Evolutionary conservation across 2,888 invertebrate genomes (phyloP).

Genomic region (Therioaphis trifolii): DNA sequence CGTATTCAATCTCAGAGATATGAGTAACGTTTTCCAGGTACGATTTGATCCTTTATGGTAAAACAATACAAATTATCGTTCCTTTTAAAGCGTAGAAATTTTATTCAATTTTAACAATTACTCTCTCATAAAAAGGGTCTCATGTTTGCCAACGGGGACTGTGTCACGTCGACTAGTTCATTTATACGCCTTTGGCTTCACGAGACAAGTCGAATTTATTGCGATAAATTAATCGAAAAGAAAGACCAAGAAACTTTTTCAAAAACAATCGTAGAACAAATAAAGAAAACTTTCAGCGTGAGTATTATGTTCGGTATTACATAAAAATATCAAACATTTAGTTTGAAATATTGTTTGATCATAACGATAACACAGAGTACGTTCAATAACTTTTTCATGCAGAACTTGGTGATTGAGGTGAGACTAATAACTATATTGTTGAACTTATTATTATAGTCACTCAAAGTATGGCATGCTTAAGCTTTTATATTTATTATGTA

Average conservation of each 20-base stretch:
- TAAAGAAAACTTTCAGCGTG: constrained; percentile 76
- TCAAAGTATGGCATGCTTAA: too few species aligned
- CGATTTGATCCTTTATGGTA: constrained; percentile 53
- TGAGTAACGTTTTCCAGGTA: constrained; percentile 94
- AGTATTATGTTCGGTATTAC: too few species aligned
- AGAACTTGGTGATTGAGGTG: constrained; percentile 63
- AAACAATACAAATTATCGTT: neutral
- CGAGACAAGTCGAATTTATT: constrained; percentile 89
- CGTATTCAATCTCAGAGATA: constrained; percentile 89
- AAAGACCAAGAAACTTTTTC: constrained; percentile 79
- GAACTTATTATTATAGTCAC: too few species aligned
- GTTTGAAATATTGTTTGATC: too few species aligned
- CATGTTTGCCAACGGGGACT: constrained; percentile 83
- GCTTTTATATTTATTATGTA: too few species aligned
- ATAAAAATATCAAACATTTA: too few species aligned
- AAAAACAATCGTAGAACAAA: constrained; percentile 79
- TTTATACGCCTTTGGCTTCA: constrained; percentile 89
- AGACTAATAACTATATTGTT: too few species aligned
- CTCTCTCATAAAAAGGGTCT: constrained; percentile 80
- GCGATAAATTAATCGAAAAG: constrained; percentile 89
- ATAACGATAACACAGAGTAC: too few species aligned
- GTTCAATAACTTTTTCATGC: constrained; percentile 32
- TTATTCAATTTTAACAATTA: too few species aligned
- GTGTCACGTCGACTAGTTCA: constrained; percentile 77
- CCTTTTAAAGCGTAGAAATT: too few species aligned